These are phyloP conservation scores for Nemopilema nomurai DNA, from an alignment of 30 jellyfish, hydroid and myxozoan genomes.

Conservation along the genomic window DNA sequence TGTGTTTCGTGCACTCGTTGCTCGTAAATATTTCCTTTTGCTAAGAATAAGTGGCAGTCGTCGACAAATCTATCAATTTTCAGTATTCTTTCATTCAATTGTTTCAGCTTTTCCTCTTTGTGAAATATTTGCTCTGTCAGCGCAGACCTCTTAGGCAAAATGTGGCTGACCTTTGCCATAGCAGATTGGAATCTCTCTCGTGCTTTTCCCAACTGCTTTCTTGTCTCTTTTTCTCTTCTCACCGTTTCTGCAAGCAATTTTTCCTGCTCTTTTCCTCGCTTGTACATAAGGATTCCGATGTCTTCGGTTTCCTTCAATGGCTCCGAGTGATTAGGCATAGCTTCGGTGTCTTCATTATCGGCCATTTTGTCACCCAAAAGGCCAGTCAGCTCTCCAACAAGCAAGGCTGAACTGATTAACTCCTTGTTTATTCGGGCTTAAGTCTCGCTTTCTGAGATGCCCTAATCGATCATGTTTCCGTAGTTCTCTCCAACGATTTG, in stretches of 20 bases:
- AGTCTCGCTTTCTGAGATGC: background rate
- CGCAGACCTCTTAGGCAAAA: slow-evolving; percentile 49
- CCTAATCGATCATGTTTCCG: background rate
- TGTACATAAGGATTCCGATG: slow-evolving; percentile 47
- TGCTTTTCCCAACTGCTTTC: slow-evolving; percentile 50
- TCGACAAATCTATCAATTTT: slow-evolving; percentile 52
- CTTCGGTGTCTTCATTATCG: background rate
- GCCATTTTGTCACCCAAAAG: background rate
- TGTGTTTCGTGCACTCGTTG: slow-evolving; percentile 44
- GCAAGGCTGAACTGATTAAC: background rate
- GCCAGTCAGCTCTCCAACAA: background rate
- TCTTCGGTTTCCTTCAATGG: slow-evolving; percentile 70
- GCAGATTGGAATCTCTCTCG: slow-evolving; percentile 29
- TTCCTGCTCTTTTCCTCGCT: slow-evolving; percentile 60
- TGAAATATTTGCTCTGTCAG: background rate
- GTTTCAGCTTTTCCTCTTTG: slow-evolving; percentile 43
- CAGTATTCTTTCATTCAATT: slow-evolving; percentile 30
- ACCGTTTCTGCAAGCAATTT: slow-evolving; percentile 38
- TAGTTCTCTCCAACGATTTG: background rate
- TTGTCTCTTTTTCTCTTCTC: slow-evolving; percentile 34
- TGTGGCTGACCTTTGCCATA: slow-evolving; percentile 18
- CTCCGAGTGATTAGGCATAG: background rate
- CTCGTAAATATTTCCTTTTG: slow-evolving; percentile 58
- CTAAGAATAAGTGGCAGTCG: slow-evolving; percentile 42
- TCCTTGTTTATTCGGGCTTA: background rate